Percentiles rank a stretch among this genome's conserved stretches.
These are phyloP conservation scores for Dynastes maya DNA, from an alignment of 2,888 invertebrate species.

Conservation along the genomic window DNA sequence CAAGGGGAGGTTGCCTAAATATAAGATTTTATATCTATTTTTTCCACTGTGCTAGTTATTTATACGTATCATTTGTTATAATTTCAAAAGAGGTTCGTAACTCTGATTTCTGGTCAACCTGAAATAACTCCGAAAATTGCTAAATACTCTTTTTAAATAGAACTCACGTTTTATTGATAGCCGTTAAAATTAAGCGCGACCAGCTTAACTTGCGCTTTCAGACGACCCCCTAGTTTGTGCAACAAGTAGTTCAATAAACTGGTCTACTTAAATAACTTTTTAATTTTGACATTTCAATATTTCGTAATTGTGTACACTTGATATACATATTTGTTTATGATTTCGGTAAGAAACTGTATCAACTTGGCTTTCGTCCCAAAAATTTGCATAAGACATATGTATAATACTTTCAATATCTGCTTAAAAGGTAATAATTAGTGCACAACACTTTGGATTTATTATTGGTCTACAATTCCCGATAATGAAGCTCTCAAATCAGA, in stretches of 20 bases:
- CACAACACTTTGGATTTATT: no score
- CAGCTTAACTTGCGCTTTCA: constrained; percentile 19
- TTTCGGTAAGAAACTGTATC: no score
- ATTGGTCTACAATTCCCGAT: no score
- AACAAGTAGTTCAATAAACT: constrained; percentile 37
- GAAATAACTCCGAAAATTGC: constrained; percentile 43
- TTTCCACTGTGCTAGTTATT: constrained; percentile 45
- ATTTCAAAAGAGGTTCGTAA: constrained; percentile 42
- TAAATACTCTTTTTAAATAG: constrained; percentile 43
- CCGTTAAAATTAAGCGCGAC: constrained; percentile 27
- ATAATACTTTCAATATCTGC: no score
- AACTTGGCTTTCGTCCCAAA: no score
- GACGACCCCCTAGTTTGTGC: constrained; percentile 12
- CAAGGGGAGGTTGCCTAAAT: constrained; percentile 47
- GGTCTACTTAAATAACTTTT: constrained; percentile 26
- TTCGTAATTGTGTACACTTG: not conserved
- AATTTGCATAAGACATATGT: no score
- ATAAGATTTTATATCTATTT: constrained; percentile 45
- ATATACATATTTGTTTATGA: not conserved
- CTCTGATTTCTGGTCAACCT: constrained; percentile 39
- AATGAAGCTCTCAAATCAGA: no score
- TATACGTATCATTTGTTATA: constrained; percentile 47
- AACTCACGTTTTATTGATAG: constrained; percentile 43
- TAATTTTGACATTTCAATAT: constrained; percentile 3
- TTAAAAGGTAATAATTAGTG: no score